A percentile compares a stretch with the other conserved stretches of the same genome.
Evolutionary conservation across 2,797 vertebrate genomes (phyloP).

Genomic region (Argya squamiceps): DNA sequence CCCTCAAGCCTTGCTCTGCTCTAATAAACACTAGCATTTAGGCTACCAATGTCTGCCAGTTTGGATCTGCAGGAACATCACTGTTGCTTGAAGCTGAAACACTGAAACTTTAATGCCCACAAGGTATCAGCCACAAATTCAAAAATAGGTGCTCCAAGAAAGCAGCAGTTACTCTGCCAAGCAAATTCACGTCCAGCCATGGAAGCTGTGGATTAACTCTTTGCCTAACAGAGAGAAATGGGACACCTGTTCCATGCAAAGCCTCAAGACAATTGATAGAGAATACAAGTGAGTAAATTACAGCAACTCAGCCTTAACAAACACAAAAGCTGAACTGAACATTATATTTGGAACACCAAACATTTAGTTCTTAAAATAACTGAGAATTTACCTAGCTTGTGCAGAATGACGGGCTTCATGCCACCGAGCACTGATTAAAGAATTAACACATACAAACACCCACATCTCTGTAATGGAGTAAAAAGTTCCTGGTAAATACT

Average conservation of each 20-base stretch:
- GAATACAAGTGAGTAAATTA: background rate
- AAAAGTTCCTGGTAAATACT: background rate
- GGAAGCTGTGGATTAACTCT: background rate
- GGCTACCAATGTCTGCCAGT: background rate
- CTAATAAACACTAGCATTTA: conserved; percentile 42
- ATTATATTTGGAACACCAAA: background rate
- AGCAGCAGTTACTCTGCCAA: background rate
- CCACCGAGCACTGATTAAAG: background rate
- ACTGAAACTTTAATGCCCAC: background rate
- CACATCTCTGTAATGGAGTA: background rate
- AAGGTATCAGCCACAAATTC: background rate
- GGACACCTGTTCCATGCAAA: background rate
- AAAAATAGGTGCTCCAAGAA: conserved; percentile 3
- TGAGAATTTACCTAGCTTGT: background rate
- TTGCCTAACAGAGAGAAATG: background rate
- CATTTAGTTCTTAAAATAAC: background rate
- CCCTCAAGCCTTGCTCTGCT: conserved; percentile 7
- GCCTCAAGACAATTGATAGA: background rate
- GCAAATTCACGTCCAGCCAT: background rate
- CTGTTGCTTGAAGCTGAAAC: conserved; percentile 3
- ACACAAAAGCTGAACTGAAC: background rate
- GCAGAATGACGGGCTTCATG: background rate
- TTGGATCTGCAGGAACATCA: background rate
- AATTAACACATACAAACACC: background rate
- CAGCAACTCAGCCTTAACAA: background rate